phyloP scores from a whole-genome alignment of 2,888 invertebrate genomes.

The Exephanes ischioxanthus region DNA sequence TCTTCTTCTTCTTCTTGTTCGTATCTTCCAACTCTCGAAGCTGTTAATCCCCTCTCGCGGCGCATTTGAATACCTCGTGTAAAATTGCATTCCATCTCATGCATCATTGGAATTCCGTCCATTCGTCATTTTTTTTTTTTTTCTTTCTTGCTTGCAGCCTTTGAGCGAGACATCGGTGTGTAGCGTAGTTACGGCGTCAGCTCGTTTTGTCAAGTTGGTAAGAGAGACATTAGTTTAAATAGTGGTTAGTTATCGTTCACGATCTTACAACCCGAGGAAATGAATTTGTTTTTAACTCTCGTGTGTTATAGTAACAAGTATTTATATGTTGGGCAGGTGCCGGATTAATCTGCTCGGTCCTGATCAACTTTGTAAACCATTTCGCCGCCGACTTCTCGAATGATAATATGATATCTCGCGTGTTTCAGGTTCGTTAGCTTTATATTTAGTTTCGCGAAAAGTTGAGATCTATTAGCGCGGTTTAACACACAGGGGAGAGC shows the following conservation, averaged over 20 bases:
- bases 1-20: slow-evolving; percentile 44
- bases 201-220: slow-evolving; percentile 50
- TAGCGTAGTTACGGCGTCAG: neutral
- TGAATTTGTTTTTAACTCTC: slow-evolving; percentile 27
- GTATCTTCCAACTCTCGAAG: slow-evolving; percentile 11
- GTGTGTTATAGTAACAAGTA: slow-evolving; percentile 8
- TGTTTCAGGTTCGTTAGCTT: slow-evolving; percentile 40
- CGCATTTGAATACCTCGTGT: slow-evolving; percentile 62
- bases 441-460: slow-evolving; percentile 52
- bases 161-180: neutral
- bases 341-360: slow-evolving; percentile 47
- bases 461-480: slow-evolving; percentile 56
- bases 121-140: slow-evolving; percentile 66
- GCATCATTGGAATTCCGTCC: slow-evolving; percentile 64
- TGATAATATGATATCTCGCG: slow-evolving; percentile 24
- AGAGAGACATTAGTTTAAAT: slow-evolving; percentile 64
- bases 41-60: slow-evolving; percentile 37
- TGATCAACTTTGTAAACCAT: slow-evolving; percentile 15
- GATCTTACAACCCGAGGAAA: slow-evolving; percentile 52
- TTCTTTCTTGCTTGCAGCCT: slow-evolving; percentile 11
- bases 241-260: slow-evolving; percentile 55
- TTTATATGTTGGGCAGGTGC: slow-evolving; percentile 53
- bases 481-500: slow-evolving; percentile 22
- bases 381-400: neutral
- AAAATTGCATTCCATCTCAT: slow-evolving; percentile 70